Evolutionary conservation across 23 tunicate species (phyloP).

Genomic region (Ciona savignyi): DNA sequence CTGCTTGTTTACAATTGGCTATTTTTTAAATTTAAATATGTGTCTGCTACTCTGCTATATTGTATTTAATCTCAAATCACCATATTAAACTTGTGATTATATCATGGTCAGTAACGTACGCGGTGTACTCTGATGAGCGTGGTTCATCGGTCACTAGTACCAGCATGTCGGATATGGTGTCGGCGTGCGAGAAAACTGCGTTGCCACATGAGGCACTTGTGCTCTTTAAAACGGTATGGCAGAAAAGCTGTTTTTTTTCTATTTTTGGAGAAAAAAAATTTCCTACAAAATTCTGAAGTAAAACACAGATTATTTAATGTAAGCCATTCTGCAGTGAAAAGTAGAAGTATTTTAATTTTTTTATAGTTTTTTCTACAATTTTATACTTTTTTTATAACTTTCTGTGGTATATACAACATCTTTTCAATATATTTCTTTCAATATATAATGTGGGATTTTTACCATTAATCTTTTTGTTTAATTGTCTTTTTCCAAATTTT

Average conservation of each 20-base stretch:
- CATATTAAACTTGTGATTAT: neutral
- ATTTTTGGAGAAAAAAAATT: too few relatives aligned
- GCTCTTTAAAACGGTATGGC: conserved; percentile 28
- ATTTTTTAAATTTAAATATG: neutral
- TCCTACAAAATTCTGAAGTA: too few relatives aligned
- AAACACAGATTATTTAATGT: too few relatives aligned
- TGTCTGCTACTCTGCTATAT: neutral
- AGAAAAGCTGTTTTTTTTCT: neutral
- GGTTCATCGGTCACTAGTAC: conserved; percentile 48
- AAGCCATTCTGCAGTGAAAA: too few relatives aligned
- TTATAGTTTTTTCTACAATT: too few relatives aligned
- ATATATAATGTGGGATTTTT: too few relatives aligned
- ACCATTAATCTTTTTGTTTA: too few relatives aligned
- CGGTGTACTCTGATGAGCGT: conserved; percentile 70
- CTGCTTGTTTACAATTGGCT: neutral
- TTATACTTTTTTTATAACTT: too few relatives aligned
- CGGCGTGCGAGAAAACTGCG: conserved; percentile 86
- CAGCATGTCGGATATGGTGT: conserved; percentile 85
- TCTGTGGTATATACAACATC: too few relatives aligned
- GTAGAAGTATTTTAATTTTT: too few relatives aligned
- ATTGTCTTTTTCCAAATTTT: too few relatives aligned
- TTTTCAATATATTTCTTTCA: too few relatives aligned
- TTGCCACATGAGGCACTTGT: conserved; percentile 77
- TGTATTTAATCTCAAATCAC: neutral
- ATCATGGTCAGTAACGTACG: conserved; percentile 53